Percentiles rank a stretch among this genome's conserved stretches.
Conservation (phyloP, 2,113 vertebrate genomes). For the Pygoscelis antarcticus region DNA sequence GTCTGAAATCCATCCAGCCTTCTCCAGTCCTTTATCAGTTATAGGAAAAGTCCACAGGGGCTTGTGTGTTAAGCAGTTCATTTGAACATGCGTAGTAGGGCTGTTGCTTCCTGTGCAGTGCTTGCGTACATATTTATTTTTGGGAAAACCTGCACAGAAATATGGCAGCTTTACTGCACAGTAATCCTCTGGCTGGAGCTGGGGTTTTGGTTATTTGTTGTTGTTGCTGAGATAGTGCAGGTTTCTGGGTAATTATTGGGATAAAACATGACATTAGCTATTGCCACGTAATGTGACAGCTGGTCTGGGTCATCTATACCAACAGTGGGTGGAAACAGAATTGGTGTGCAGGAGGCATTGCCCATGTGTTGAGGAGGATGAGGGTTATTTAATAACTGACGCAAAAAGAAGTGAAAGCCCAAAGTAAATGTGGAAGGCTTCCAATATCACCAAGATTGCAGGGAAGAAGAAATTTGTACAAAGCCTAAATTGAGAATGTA, state of each 20-base stretch:
- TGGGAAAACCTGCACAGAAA: neutral
- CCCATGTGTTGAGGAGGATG: slow-evolving; percentile 33
- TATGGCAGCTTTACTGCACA: neutral
- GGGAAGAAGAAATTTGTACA: neutral
- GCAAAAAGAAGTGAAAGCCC: neutral
- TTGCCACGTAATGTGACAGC: neutral
- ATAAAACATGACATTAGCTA: neutral
- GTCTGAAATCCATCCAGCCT: neutral
- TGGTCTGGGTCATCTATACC: neutral
- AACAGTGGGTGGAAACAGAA: neutral
- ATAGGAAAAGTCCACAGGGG: neutral
- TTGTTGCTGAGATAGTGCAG: neutral
- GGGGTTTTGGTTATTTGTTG: neutral
- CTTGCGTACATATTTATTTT: neutral
- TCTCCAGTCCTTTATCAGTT: neutral
- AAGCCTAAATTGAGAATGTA: neutral
- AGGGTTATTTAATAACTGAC: neutral
- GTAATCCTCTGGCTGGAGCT: neutral
- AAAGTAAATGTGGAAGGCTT: neutral
- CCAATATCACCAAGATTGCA: neutral
- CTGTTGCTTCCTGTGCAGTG: neutral
- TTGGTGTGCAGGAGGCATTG: neutral
- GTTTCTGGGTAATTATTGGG: neutral
- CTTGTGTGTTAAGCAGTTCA: neutral
- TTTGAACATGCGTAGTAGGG: rapidly evolving